Conservation (phyloP, 2,797 vertebrate genomes). For the Tokudaia muenninki region DNA sequence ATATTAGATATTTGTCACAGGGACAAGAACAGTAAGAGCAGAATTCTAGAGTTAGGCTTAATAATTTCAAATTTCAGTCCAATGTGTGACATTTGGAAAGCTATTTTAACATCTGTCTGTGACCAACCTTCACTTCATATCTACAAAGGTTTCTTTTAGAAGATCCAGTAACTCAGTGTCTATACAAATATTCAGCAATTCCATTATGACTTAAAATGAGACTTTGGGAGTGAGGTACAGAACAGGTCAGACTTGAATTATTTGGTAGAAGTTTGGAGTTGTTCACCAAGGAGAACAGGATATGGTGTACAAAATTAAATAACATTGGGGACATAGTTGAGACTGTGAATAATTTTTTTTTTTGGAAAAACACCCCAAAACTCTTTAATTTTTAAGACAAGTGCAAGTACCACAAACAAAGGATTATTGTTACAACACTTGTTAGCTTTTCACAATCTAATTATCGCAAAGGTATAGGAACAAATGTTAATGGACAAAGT, state of each 20-base stretch:
- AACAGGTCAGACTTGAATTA: neutral
- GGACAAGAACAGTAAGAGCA: neutral
- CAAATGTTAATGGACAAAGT: no score
- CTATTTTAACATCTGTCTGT: neutral
- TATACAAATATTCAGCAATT: neutral
- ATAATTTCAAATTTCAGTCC: neutral
- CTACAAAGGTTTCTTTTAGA: neutral
- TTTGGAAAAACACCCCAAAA: no score
- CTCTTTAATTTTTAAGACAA: no score
- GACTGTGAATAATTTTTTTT: neutral
- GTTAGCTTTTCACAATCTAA: no score
- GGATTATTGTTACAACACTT: no score
- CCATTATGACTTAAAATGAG: neutral
- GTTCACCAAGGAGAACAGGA: neutral
- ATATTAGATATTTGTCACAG: slow-evolving; percentile 6
- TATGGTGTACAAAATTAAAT: neutral
- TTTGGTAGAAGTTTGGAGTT: neutral
- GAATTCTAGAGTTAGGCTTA: neutral
- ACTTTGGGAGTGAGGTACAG: neutral
- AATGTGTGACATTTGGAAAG: neutral
- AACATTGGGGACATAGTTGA: neutral
- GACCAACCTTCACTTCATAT: neutral
- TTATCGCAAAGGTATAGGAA: no score
- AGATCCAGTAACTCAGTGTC: neutral
- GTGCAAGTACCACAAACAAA: no score